Evolutionary conservation across 2,888 invertebrate species (phyloP).

Genomic region (Drosophila barbarae): DNA sequence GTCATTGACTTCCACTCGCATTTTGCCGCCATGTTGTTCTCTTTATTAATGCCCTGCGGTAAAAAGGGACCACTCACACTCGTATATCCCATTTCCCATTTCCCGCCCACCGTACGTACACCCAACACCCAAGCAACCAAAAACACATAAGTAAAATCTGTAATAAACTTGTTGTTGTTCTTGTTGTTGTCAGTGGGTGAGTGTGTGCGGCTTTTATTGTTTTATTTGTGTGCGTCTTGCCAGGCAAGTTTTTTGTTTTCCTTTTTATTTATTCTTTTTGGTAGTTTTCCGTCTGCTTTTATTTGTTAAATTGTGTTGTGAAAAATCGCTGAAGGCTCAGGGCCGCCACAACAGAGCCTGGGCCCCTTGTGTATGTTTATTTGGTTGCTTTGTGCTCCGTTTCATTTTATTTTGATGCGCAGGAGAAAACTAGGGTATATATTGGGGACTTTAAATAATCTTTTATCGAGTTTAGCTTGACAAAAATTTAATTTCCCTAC

Average conservation of each 20-base stretch:
- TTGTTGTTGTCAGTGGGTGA: slow-evolving; percentile 15
- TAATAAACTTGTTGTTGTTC: slow-evolving; percentile 67
- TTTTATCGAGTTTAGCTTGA: too few species aligned
- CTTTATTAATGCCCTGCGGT: slow-evolving; percentile 72
- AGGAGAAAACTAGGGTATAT: neutral
- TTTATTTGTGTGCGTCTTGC: slow-evolving; percentile 67
- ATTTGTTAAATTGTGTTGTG: slow-evolving; percentile 73
- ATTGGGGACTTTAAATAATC: neutral
- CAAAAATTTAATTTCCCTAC: too few species aligned
- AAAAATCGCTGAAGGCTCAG: slow-evolving; percentile 67
- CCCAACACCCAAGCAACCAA: slow-evolving; percentile 36
- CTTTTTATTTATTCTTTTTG: slow-evolving; percentile 34
- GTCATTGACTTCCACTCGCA: slow-evolving; percentile 51
- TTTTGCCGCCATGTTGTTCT: slow-evolving; percentile 54
- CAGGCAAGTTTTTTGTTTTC: slow-evolving; percentile 51
- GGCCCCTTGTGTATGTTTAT: slow-evolving; percentile 35
- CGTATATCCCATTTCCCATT: slow-evolving; percentile 1
- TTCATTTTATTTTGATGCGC: slow-evolving; percentile 8
- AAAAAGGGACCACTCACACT: slow-evolving; percentile 24
- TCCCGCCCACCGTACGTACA: neutral
- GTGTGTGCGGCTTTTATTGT: slow-evolving; percentile 65
- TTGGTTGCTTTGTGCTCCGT: slow-evolving; percentile 24
- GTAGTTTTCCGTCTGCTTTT: slow-evolving; percentile 54
- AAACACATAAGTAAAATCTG: slow-evolving; percentile 72
- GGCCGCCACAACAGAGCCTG: slow-evolving; percentile 38